Conservation (phyloP, 1,140 invertebrate species). For the Arctopsyche grandis region DNA sequence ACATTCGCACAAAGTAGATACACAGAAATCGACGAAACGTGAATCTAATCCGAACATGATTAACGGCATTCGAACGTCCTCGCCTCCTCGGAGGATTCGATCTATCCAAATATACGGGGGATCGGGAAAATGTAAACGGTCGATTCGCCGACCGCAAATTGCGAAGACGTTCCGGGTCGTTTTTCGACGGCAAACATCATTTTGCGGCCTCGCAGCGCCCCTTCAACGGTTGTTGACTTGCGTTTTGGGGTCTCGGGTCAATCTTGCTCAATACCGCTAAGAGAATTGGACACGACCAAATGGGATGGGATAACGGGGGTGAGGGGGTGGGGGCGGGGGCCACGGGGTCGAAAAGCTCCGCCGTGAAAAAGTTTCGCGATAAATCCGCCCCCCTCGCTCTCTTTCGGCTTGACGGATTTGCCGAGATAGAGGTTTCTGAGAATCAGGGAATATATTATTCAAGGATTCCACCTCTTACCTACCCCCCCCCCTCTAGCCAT, state of each 20-base stretch:
- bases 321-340: background rate
- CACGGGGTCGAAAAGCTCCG: background rate
- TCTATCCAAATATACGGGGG: too few species aligned
- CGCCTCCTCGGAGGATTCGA: too few species aligned
- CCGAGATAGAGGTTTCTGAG: constrained; percentile 24
- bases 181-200: constrained; percentile 7
- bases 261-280: constrained; percentile 26
- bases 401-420: constrained; percentile 28
- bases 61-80: background rate
- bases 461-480: background rate
- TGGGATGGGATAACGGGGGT: background rate
- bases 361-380: constrained; percentile 34
- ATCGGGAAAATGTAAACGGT: constrained; percentile 5
- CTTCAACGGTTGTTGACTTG: constrained; percentile 24
- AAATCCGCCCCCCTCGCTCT: constrained; percentile 17
- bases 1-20: too few species aligned
- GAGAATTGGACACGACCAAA: constrained; percentile 17
- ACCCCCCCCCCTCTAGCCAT: background rate
- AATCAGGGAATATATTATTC: constrained; percentile 34
- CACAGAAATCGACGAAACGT: too few species aligned
- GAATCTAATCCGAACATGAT: background rate
- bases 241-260: constrained; percentile 21
- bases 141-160: background rate
- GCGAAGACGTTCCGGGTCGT: background rate
- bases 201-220: background rate